These are phyloP conservation scores for Chelonus insularis DNA, from an alignment of 1,140 invertebrate species.

Conservation along the genomic window DNA sequence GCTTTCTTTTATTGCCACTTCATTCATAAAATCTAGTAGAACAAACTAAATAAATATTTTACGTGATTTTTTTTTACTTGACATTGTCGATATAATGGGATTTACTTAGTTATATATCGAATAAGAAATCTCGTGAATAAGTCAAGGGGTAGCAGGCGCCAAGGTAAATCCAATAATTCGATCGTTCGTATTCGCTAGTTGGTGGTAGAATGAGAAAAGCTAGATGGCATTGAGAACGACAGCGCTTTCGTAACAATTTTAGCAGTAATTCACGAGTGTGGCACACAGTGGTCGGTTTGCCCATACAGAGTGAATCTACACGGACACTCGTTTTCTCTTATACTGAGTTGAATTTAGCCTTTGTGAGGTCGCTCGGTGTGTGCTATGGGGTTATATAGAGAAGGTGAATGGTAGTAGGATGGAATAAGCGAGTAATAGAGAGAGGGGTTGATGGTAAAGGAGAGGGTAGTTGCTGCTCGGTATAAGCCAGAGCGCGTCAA, in stretches of 20 bases:
- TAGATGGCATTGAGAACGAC: constrained; percentile 34
- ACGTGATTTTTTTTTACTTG: neutral
- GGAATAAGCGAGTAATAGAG: constrained; percentile 25
- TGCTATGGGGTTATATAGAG: neutral
- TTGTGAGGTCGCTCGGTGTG: constrained; percentile 31
- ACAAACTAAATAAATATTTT: neutral
- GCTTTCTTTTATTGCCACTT: constrained; percentile 2
- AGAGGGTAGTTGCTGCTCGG: constrained; percentile 38
- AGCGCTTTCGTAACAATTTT: constrained; percentile 44
- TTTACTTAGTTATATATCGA: neutral
- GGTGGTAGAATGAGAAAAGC: constrained; percentile 22
- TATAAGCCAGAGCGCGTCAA: constrained; percentile 60
- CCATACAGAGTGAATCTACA: constrained; percentile 6
- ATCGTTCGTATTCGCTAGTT: constrained; percentile 52
- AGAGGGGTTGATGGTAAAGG: constrained; percentile 23
- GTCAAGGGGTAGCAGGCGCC: neutral
- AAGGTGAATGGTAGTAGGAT: constrained; percentile 4
- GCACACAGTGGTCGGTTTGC: constrained; percentile 34
- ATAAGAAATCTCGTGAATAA: neutral
- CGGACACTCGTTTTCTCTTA: constrained; percentile 31
- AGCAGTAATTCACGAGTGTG: constrained; percentile 48
- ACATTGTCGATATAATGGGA: neutral
- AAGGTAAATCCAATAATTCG: constrained; percentile 43
- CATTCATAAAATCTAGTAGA: neutral
- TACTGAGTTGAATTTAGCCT: constrained; percentile 43